Percentiles rank a stretch among this genome's conserved stretches.
These are phyloP conservation scores for Dusona sp. DNA, from an alignment of 2,888 invertebrate species.

Conservation along the genomic window DNA sequence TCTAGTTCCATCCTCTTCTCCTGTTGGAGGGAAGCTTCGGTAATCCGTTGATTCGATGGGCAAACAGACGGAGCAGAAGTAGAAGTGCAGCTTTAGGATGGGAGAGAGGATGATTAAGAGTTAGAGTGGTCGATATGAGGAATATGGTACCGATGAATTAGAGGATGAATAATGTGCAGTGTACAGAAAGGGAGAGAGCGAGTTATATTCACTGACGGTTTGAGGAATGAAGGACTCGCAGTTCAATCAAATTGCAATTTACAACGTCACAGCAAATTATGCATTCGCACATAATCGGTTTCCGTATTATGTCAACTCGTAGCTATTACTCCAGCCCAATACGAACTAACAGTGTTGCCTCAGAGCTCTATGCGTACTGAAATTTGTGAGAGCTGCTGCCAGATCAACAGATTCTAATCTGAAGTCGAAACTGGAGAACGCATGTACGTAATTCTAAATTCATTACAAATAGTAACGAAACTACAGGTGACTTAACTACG, in stretches of 20 bases:
- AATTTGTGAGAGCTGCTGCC: constrained; percentile 19
- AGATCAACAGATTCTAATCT: constrained; percentile 8
- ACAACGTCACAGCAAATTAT: constrained; percentile 69
- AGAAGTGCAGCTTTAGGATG: constrained; percentile 68
- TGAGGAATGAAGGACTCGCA: constrained; percentile 35
- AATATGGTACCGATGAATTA: constrained; percentile 18
- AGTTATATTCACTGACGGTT: constrained; percentile 26
- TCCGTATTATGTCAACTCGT: constrained; percentile 56
- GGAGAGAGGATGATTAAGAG: constrained; percentile 25
- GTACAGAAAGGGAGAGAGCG: constrained; percentile 16
- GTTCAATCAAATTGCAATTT: constrained; percentile 66
- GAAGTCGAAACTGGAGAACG: background rate
- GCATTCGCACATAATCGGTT: constrained; percentile 68
- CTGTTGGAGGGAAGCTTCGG: constrained; percentile 71
- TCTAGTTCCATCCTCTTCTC: constrained; percentile 11
- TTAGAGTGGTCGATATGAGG: constrained; percentile 35
- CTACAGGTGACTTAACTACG: background rate
- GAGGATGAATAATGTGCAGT: constrained; percentile 20
- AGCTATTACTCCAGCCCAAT: background rate
- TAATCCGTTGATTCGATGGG: constrained; percentile 81
- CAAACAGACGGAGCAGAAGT: constrained; percentile 77
- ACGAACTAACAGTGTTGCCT: constrained; percentile 1
- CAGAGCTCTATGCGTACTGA: constrained; percentile 8
- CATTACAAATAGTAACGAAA: background rate
- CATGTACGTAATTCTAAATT: background rate